These are phyloP conservation scores for Crossocerus cetratus DNA, from an alignment of 2,888 invertebrate genomes.

Conservation along the genomic window DNA sequence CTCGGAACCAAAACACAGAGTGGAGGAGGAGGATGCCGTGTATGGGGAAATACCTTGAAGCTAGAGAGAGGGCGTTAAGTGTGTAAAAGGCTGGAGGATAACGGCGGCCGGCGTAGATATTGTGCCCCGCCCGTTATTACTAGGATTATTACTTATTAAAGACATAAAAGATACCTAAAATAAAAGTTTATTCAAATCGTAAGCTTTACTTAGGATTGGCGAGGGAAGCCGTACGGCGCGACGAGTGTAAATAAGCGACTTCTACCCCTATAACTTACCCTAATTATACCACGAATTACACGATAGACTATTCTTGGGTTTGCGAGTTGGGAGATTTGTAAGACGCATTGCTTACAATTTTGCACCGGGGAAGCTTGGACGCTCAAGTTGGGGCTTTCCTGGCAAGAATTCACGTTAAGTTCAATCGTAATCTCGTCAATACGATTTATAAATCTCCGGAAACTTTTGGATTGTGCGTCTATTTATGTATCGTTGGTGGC, in stretches of 20 bases:
- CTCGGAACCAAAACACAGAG: conserved; percentile 68
- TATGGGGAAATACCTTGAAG: conserved; percentile 56
- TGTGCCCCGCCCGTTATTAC: conserved; percentile 60
- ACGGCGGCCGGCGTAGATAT: conserved; percentile 45
- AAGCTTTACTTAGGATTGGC: conserved; percentile 65
- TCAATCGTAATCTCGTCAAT: too few relatives aligned
- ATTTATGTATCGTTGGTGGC: conserved; percentile 59
- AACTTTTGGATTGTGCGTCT: conserved; percentile 52
- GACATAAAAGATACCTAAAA: conserved; percentile 61
- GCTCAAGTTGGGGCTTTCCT: too few relatives aligned
- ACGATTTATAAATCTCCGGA: conserved; percentile 45
- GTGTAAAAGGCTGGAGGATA: conserved; percentile 55
- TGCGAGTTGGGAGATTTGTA: conserved; percentile 51
- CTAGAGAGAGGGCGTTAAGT: conserved; percentile 55
- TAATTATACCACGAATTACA: conserved; percentile 65
- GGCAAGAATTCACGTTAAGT: not conserved
- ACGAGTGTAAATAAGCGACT: conserved; percentile 65
- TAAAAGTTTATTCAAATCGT: conserved; percentile 64
- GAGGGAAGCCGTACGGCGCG: conserved; percentile 56
- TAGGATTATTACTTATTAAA: conserved; percentile 66
- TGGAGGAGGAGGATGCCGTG: too few relatives aligned
- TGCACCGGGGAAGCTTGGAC: too few relatives aligned
- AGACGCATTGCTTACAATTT: too few relatives aligned
- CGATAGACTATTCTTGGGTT: conserved; percentile 57
- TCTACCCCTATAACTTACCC: conserved; percentile 64